phyloP scores from a whole-genome alignment of 2,797 vertebrate genomes.

The Pipistrellus pygmaeus region DNA sequence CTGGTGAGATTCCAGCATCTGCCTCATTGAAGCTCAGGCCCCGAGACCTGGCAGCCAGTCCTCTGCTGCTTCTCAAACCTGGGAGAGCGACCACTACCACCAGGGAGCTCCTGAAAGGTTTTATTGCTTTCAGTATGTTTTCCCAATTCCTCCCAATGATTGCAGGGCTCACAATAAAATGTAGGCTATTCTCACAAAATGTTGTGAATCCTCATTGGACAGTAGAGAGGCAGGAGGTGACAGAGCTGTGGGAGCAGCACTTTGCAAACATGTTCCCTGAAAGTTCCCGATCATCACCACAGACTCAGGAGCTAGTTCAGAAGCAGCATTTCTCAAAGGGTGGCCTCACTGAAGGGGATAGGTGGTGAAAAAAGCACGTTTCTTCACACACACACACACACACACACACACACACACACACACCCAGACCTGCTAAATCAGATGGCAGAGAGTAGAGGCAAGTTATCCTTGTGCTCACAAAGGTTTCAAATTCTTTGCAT shows the following conservation, averaged over 20 bases:
- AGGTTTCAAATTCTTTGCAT: background rate
- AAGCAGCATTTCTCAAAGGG: background rate
- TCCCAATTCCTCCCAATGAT: background rate
- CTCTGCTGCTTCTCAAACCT: background rate
- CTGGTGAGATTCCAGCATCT: background rate
- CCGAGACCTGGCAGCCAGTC: background rate
- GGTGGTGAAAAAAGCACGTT: background rate
- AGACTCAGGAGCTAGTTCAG: background rate
- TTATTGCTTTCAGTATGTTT: background rate
- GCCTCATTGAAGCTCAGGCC: background rate
- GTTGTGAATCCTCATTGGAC: background rate
- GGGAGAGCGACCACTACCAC: background rate
- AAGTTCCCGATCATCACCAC: background rate
- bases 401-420: too few species aligned
- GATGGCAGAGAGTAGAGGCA: accelerated
- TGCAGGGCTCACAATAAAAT: background rate
- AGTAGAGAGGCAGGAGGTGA: background rate
- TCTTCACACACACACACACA: background rate
- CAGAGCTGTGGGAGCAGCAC: too few species aligned
- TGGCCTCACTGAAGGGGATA: background rate
- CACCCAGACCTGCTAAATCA: background rate
- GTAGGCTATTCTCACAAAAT: background rate
- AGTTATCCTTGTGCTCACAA: background rate
- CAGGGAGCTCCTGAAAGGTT: background rate
- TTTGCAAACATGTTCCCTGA: background rate